Percentiles rank a stretch among this genome's conserved stretches.
These are phyloP conservation scores for Anguilla megastoma DNA, from an alignment of 2,797 vertebrate species.

Conservation along the genomic window DNA sequence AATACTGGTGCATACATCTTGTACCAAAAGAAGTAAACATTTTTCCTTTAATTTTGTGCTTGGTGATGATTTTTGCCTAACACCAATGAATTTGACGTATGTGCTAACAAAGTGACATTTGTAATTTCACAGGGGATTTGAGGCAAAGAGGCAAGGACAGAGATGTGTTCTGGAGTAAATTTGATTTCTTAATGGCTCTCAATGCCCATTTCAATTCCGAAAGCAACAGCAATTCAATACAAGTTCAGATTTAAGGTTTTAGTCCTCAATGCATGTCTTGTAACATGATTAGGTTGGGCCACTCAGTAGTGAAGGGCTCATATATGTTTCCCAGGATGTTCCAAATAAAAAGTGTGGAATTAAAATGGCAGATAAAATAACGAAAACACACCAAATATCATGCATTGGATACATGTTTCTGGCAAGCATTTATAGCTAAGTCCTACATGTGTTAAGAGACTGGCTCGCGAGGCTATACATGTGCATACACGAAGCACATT, in stretches of 20 bases:
- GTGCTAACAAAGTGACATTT: neutral
- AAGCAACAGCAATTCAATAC: neutral
- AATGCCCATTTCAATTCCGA: neutral
- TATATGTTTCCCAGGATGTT: neutral
- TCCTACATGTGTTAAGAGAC: too few species aligned
- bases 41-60: neutral
- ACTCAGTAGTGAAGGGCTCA: neutral
- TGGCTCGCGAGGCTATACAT: neutral
- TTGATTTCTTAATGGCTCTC: neutral
- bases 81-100: neutral
- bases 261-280: neutral
- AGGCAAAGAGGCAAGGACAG: too few species aligned
- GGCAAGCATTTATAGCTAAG: too few species aligned
- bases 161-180: too few species aligned
- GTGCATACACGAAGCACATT: neutral
- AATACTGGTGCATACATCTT: slow-evolving; percentile 2
- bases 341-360: neutral
- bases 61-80: neutral
- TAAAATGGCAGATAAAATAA: neutral
- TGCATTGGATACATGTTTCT: too few species aligned
- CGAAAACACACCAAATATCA: too few species aligned
- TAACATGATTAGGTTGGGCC: neutral
- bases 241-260: neutral
- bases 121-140: too few species aligned
- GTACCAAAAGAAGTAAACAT: slow-evolving; percentile 35